Evolutionary conservation across 35 echinoderm and acorn worm species (phyloP), one percentile per base, ranked within the genome.

Genomic region (Heliocidaris erythrogramma): DNA sequence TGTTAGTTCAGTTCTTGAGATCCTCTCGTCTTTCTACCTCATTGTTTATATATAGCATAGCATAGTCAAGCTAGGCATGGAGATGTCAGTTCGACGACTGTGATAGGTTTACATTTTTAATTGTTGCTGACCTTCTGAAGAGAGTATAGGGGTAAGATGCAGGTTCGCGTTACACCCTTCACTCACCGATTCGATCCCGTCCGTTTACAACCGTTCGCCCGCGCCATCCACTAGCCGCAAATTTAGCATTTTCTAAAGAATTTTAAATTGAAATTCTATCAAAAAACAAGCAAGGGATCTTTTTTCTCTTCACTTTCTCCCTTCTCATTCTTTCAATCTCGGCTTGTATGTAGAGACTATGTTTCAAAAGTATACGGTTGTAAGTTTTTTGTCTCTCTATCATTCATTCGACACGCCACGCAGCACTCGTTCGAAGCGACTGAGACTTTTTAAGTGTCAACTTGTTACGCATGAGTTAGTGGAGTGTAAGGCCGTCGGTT

Each of bases 211-310:
- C 31, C 91, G 49, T 30, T 59, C 91, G 49, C 31, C 31, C 91
- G 91, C 91, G 49, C 29, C 31, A 52, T 49, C 91, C 17, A 13
- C 91, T 13, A 59, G 17, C 91, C 91, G 10, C 91, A 92, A 92
- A 92, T 92, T 92, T 92, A 92, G 21, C 91, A 92, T 92, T 59
- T 30, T 92, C 48, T 48, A 92, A 92, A 92, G 91, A 92, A 92
- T 92, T 92, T 92, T 59, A 92, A 92, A 92, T 92, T 92, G 91
- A 92, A 92, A 92, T 92, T 92, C 49, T 92, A 92, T 92, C 91
- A 92, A 92, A 78, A 92, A 92, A 92, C 91, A 92, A 92, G 91
- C 91, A 92, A 92, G 50, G 91, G 49, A 32, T 59, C 29, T 92
- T 92, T 92, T 92, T 92, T 59, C 50, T 2, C 29, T 49, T 92